Conservation (phyloP, 2,797 vertebrate species). For the Scomberomorus guttatus region DNA sequence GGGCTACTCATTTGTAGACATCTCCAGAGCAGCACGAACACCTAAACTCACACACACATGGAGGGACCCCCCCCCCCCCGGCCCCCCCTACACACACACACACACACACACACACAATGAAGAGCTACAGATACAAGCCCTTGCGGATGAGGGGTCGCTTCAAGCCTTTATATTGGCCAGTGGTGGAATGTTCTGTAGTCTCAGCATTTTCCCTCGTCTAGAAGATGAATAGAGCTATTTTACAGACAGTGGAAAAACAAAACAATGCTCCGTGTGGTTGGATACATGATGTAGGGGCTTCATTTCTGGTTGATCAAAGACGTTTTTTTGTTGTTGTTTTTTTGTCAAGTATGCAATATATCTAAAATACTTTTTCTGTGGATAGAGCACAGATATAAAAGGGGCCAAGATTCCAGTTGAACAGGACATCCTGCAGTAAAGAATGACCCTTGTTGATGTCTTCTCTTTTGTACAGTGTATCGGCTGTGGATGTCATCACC, state of each 20-base stretch:
- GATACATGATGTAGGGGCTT: constrained; percentile 66
- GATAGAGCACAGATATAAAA: constrained; percentile 17
- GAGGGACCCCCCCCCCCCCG: neutral
- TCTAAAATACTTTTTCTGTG: constrained; percentile 37
- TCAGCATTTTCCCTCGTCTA: constrained; percentile 81
- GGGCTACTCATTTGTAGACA: constrained; percentile 80
- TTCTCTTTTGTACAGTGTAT: constrained; percentile 40
- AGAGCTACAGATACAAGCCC: constrained; percentile 58
- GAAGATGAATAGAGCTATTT: constrained; percentile 83
- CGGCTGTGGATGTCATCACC: constrained; percentile 32
- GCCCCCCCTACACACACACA: constrained; percentile 5
- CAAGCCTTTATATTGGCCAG: constrained; percentile 72
- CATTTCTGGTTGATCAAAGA: constrained; percentile 74
- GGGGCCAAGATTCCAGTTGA: constrained; percentile 30
- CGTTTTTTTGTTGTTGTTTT: constrained; percentile 12
- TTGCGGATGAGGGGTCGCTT: constrained; percentile 61
- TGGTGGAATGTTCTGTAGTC: constrained; percentile 80
- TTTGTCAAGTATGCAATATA: constrained; percentile 70
- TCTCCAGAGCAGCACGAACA: constrained; percentile 61
- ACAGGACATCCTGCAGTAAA: constrained; percentile 64
- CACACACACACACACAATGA: constrained; percentile 39
- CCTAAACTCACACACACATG: constrained; percentile 54
- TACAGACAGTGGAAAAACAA: constrained; percentile 76
- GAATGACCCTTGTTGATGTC: constrained; percentile 55
- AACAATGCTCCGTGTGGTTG: constrained; percentile 67